Evolutionary conservation across 2,113 vertebrate genomes (phyloP).

Genomic region (Microcebus griseorufus): DNA sequence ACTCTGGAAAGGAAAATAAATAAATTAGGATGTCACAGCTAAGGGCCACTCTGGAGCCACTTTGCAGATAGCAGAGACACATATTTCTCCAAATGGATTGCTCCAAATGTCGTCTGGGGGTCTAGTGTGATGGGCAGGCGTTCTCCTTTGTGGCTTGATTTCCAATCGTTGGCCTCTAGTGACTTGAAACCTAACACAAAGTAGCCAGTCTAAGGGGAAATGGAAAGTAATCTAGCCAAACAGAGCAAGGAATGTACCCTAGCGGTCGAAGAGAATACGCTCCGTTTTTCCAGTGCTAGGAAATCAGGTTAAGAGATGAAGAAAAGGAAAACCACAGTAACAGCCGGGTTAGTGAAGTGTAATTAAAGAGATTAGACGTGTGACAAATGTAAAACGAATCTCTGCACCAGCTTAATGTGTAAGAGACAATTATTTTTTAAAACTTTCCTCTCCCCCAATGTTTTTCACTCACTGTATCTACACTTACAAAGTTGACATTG

Average conservation of each 20-base stretch:
- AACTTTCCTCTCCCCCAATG: not conserved
- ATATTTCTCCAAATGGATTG: not conserved
- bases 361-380: not conserved
- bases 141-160: not conserved
- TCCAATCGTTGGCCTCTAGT: not conserved
- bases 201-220: not conserved
- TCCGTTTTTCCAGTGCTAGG: not conserved
- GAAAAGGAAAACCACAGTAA: not conserved
- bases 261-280: not conserved
- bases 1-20: conserved; percentile 88
- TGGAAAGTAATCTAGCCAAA: not conserved
- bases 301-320: not conserved
- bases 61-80: not conserved
- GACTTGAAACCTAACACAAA: not conserved
- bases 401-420: not conserved
- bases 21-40: not conserved
- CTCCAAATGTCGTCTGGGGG: not conserved
- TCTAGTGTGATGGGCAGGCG: not conserved
- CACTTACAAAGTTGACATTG: not conserved
- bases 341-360: not conserved
- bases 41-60: not conserved
- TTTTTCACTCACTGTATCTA: not conserved
- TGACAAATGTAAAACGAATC: not conserved
- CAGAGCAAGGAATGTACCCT: not conserved
- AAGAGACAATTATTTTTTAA: not conserved